phyloP scores from a whole-genome alignment of 2,888 invertebrate species.

The Nasonia oneida region DNA sequence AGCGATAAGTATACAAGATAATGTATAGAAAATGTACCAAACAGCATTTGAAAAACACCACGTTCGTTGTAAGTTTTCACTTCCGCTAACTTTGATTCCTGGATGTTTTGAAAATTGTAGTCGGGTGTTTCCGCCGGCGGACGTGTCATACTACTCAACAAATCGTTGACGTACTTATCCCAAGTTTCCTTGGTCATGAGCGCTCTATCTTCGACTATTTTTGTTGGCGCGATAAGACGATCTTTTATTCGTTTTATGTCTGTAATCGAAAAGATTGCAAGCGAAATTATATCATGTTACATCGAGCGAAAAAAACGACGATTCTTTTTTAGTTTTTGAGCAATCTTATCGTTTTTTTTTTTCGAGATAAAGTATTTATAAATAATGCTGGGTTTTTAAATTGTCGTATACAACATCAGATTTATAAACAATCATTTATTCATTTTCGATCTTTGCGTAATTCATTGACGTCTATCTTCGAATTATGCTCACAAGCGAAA shows the following conservation, averaged over 20 bases:
- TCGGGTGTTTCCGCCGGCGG: constrained; percentile 8
- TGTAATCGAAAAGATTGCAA: constrained; percentile 47
- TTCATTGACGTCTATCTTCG: too few species aligned
- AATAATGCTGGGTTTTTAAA: too few species aligned
- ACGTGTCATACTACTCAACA: constrained; percentile 50
- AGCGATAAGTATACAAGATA: not conserved
- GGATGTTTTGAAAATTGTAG: constrained; percentile 62
- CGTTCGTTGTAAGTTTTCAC: constrained; percentile 63
- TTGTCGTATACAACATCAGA: too few species aligned
- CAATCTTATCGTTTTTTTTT: not conserved
- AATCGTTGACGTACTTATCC: constrained; percentile 66
- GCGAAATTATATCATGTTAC: not conserved
- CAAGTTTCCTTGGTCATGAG: constrained; percentile 66
- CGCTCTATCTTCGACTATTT: constrained; percentile 60
- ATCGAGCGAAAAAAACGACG: not conserved
- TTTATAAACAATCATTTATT: too few species aligned
- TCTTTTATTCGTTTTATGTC: constrained; percentile 66
- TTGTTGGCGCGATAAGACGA: constrained; percentile 61
- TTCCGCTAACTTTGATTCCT: constrained; percentile 50
- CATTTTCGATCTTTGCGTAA: too few species aligned
- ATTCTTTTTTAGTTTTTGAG: not conserved
- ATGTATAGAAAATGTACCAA: constrained; percentile 58
- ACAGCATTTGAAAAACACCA: constrained; percentile 65
- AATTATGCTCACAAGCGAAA: too few species aligned
- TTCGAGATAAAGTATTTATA: not conserved